Conservation (phyloP, 2,797 vertebrate genomes). For the Lepus townsendii region DNA sequence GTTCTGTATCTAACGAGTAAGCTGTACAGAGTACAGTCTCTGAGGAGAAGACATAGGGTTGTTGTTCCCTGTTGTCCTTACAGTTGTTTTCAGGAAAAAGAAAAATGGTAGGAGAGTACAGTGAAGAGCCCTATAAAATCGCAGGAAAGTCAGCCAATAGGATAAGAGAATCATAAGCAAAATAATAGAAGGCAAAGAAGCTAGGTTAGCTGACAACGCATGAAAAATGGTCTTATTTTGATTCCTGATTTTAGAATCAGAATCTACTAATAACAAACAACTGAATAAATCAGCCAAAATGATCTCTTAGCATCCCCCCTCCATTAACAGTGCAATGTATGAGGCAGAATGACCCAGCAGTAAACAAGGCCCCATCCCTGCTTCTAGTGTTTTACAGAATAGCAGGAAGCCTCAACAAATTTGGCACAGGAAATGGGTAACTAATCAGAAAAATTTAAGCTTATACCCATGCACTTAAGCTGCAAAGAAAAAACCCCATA, state of each 20-base stretch:
- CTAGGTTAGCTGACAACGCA: constrained; percentile 35
- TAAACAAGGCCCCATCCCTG: constrained; percentile 16
- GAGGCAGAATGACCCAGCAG: not conserved
- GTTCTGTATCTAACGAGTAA: not conserved
- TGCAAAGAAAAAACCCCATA: constrained; percentile 34
- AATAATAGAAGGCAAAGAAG: constrained; percentile 58
- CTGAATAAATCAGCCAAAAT: constrained; percentile 31
- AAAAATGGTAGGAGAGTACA: constrained; percentile 37
- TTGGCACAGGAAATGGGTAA: constrained; percentile 42
- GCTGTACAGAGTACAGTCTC: not conserved
- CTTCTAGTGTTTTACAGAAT: constrained; percentile 40
- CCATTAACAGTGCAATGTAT: not conserved
- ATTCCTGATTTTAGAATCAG: constrained; percentile 44
- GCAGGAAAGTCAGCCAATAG: constrained; percentile 8
- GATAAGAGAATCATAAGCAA: constrained; percentile 63
- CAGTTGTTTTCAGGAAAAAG: constrained; percentile 28
- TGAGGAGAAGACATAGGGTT: not conserved
- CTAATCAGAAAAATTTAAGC: constrained; percentile 50
- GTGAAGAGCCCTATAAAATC: constrained; percentile 16
- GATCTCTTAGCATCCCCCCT: not conserved
- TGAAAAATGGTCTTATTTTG: constrained; percentile 64
- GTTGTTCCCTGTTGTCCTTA: not conserved
- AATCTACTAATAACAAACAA: constrained; percentile 24
- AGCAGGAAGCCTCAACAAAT: constrained; percentile 59
- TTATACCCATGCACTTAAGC: constrained; percentile 37